Percentiles rank a stretch among this genome's conserved stretches.
These are phyloP conservation scores for Orthonyx spaldingii DNA, from an alignment of 2,113 vertebrate species.

Conservation along the genomic window DNA sequence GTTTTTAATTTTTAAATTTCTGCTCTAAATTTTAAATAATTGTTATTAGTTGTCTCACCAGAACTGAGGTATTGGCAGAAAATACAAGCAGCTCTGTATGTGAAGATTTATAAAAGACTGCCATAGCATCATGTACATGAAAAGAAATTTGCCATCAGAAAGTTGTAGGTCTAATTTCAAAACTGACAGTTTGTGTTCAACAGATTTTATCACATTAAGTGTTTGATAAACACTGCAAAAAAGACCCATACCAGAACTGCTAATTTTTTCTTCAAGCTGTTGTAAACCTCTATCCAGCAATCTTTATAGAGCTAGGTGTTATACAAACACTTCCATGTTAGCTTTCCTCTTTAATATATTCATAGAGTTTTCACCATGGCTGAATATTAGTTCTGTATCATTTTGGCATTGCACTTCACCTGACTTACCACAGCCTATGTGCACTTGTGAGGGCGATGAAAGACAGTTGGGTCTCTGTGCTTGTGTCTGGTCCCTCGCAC, in stretches of 20 bases:
- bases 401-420: background rate
- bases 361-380: background rate
- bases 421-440: background rate
- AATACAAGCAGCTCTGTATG: background rate
- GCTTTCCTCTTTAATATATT: background rate
- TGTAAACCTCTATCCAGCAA: background rate
- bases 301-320: background rate
- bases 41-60: background rate
- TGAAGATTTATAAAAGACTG: background rate
- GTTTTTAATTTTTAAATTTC: no score
- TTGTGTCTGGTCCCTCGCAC: background rate
- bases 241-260: fast-evolving
- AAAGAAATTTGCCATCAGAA: background rate
- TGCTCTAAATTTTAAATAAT: no score
- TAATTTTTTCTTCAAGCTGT: background rate
- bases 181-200: background rate
- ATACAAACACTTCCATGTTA: background rate
- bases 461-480: background rate
- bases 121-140: background rate
- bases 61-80: background rate
- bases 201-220: background rate
- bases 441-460: background rate
- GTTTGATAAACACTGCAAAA: background rate
- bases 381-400: background rate
- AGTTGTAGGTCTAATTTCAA: background rate